Conservation (phyloP, 2,113 vertebrate genomes). For the Phaethon lepturus region DNA sequence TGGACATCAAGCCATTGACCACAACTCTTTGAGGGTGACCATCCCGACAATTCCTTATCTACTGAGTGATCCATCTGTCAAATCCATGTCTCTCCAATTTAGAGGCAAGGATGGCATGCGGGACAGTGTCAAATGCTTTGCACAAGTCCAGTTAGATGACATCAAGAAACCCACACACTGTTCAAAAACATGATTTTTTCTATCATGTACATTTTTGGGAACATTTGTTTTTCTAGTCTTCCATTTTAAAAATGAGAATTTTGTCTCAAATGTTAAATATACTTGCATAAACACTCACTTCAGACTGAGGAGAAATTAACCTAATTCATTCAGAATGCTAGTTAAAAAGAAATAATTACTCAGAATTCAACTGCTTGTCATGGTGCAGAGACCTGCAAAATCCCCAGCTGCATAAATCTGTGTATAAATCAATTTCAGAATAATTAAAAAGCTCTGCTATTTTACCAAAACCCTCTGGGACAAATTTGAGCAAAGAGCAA, state of each 20-base stretch:
- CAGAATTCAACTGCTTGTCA: background rate
- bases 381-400: background rate
- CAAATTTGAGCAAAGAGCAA: background rate
- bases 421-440: slow-evolving; percentile 29
- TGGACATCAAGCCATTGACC: too few species aligned
- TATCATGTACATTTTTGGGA: background rate
- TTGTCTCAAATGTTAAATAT: background rate
- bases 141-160: too few species aligned
- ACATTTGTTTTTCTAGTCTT: background rate
- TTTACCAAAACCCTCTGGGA: background rate
- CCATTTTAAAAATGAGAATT: background rate
- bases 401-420: slow-evolving; percentile 4
- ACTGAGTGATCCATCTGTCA: too few species aligned
- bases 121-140: too few species aligned
- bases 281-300: background rate
- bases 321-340: background rate
- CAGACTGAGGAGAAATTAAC: background rate
- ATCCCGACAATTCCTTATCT: too few species aligned
- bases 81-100: too few species aligned
- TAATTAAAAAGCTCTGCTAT: slow-evolving; percentile 21
- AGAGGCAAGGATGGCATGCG: too few species aligned
- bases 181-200: background rate
- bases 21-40: too few species aligned
- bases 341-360: background rate
- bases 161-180: background rate